Percentiles rank a stretch among this genome's conserved stretches.
phyloP scores from a whole-genome alignment of 2,888 invertebrate genomes.

The Stenodera caucasica region DNA sequence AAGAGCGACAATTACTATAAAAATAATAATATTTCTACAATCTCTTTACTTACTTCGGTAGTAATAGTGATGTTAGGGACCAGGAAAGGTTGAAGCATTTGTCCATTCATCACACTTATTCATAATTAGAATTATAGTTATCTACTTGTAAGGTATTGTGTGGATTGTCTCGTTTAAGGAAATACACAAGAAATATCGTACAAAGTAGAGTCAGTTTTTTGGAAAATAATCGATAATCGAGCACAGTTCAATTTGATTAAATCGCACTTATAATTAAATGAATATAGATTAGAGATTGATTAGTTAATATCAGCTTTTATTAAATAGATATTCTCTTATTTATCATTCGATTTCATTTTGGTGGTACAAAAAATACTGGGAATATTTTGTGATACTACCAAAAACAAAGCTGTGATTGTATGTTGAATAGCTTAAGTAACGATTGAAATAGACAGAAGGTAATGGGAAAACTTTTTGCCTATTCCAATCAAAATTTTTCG shows the following conservation, averaged over 20 bases:
- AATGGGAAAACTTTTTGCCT: conserved; percentile 55
- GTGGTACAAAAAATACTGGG: conserved; percentile 57
- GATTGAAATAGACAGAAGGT: conserved; percentile 49
- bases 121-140: conserved; percentile 19
- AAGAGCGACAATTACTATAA: not conserved
- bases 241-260: conserved; percentile 16
- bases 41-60: conserved; percentile 45
- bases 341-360: conserved; percentile 47
- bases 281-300: not conserved
- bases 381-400: conserved; percentile 58
- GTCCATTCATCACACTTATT: conserved; percentile 51
- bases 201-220: conserved; percentile 18
- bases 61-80: conserved; percentile 55
- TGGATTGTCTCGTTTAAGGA: conserved; percentile 20
- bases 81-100: conserved; percentile 47
- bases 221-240: not conserved
- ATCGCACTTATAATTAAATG: not conserved
- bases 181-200: conserved; percentile 20
- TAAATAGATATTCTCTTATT: conserved; percentile 15
- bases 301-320: not conserved
- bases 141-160: conserved; percentile 27
- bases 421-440: conserved; percentile 43
- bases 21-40: conserved; percentile 28
- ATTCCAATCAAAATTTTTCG: conserved; percentile 36
- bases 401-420: conserved; percentile 52